Base-by-base conservation (phyloP, 2,888 invertebrate species). In the Oasisia sp. region DNA sequence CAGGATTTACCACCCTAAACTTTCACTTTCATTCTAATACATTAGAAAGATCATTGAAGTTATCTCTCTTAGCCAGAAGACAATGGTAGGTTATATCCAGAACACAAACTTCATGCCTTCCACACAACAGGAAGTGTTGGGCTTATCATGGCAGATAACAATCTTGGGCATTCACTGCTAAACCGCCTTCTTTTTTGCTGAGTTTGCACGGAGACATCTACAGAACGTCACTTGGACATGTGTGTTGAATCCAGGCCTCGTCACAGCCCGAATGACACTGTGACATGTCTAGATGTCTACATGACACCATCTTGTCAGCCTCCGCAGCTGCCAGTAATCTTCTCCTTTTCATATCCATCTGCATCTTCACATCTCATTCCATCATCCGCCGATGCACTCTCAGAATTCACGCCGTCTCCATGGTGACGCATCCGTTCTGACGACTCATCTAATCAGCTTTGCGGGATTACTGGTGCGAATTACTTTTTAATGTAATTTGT, bases 401-500 rank as follows among this genome's bases (percentile, higher is more conserved):
- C 74, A 74, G 74, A 74, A 74, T 4, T 74, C 27, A 27, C 74
- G 7, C 27, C 27, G 74, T 74, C n/a, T 14, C 74, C 74, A 74
- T 74, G 74, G 74, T 74, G 27, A 74, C 74, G 27, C 74, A 74
- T 74, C 74, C 74, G 27, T 74, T 74, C 74, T 74, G 27, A 19
- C 74, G 74, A 74, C 74, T 74, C 74, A 74, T 74, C 74, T 74
- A 74, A 74, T 74, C 74, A 74, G 74, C 74, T 74, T 74, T 74
- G n/a, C 74, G 74, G 74, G 74, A 74, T 74, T 74, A 74, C 74
- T 74, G 74, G 74, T 74, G 74, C 74, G 74, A 74, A 74, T 74
- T 74, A 74, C 74, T 74, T 74, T 74, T 74, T 74, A 74, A 74
- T 74, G 74, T 74, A 74, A 74, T 74, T 74, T 74, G 74, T 7